phyloP scores from a whole-genome alignment of 2,113 vertebrate species.

The Triplophysa rosa region DNA sequence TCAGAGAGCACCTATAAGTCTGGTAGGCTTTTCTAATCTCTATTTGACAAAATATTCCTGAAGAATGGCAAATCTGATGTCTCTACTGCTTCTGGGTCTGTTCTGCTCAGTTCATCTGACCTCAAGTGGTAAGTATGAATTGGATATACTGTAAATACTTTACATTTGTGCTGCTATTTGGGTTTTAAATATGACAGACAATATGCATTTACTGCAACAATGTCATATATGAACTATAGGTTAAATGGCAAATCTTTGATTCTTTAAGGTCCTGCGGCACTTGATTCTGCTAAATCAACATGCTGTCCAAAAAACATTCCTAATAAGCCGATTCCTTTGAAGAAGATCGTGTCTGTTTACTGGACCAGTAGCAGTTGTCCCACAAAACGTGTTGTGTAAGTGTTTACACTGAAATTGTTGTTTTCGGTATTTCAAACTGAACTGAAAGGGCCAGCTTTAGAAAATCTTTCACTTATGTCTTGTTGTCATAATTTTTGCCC shows the following conservation, averaged over 20 bases:
- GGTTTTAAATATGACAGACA: too few species aligned
- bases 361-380: conserved; percentile 7
- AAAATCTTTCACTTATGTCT: neutral
- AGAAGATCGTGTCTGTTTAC: neutral
- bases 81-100: conserved; percentile 22
- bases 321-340: neutral
- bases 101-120: conserved; percentile 19
- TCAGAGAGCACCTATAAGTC: too few species aligned
- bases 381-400: conserved; percentile 22
- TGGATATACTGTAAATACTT: too few species aligned
- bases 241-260: too few species aligned
- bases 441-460: neutral
- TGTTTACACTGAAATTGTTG: neutral
- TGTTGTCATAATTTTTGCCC: neutral
- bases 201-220: too few species aligned
- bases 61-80: conserved; percentile 32
- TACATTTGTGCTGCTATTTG: too few species aligned
- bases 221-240: too few species aligned
- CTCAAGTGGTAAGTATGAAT: neutral
- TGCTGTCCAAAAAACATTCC: neutral
- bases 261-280: too few species aligned
- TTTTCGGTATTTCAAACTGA: neutral
- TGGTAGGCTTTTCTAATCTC: too few species aligned
- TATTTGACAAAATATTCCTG: too few species aligned
- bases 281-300: too few species aligned